Conservation (phyloP, 2,888 invertebrate genomes). For the Pristionchus mayeri region DNA sequence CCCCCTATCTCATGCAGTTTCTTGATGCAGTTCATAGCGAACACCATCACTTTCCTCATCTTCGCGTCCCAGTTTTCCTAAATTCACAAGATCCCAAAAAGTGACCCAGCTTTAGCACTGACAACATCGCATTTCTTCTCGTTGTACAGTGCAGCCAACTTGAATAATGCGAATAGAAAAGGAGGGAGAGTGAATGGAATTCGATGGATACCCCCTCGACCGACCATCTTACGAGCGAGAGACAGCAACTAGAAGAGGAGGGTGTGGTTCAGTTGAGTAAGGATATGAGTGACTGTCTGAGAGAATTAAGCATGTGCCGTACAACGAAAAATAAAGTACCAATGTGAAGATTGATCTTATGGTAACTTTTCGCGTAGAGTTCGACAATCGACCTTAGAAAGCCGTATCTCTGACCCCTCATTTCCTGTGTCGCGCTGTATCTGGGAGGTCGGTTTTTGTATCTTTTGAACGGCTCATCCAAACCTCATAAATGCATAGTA, state of each 20-base stretch:
- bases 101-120: background rate
- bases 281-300: background rate
- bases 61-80: conserved; percentile 98
- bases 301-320: no score
- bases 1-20: conserved; percentile 92
- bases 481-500: no score
- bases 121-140: conserved; percentile 52
- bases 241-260: conserved; percentile 92
- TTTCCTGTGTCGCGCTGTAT: no score
- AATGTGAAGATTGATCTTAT: no score
- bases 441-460: no score
- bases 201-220: conserved; percentile 89
- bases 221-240: conserved; percentile 89
- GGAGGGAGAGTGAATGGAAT: conserved; percentile 94
- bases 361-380: no score
- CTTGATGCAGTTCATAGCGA: conserved; percentile 94
- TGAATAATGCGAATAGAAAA: conserved; percentile 92
- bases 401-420: no score
- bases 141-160: conserved; percentile 88
- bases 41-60: conserved; percentile 97
- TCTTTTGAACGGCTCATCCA: no score
- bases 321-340: no score
- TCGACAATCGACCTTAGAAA: no score
- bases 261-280: no score
- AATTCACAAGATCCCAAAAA: background rate